These are phyloP conservation scores for Euwallacea fornicatus DNA, from an alignment of 1,140 invertebrate genomes.

Conservation along the genomic window DNA sequence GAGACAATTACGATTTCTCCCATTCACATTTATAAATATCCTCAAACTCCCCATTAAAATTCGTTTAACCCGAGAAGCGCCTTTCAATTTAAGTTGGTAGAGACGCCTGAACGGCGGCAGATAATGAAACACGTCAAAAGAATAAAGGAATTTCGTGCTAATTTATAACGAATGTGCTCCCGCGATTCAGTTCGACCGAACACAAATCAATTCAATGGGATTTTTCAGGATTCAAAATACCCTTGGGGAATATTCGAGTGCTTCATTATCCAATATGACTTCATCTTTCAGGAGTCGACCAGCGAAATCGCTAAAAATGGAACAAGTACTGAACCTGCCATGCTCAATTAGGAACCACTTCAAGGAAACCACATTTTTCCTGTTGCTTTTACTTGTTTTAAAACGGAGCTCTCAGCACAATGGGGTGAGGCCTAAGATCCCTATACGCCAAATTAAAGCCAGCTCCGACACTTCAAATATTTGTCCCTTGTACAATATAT, in stretches of 20 bases:
- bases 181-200: constrained; percentile 16
- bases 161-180: constrained; percentile 24
- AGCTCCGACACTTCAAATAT: neutral
- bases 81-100: constrained; percentile 17
- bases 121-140: constrained; percentile 28
- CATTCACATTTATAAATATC: constrained; percentile 11
- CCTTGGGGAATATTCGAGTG: neutral
- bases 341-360: neutral
- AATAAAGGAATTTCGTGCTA: constrained; percentile 23
- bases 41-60: constrained; percentile 20
- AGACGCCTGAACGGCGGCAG: constrained; percentile 14
- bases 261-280: neutral
- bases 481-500: neutral
- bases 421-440: neutral
- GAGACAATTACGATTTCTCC: neutral
- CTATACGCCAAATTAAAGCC: neutral
- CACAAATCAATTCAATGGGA: constrained; percentile 17
- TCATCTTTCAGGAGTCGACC: neutral
- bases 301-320: neutral
- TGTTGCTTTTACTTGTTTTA: neutral
- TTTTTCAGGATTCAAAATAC: neutral
- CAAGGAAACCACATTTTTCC: too few relatives aligned
- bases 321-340: neutral
- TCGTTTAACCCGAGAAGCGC: constrained; percentile 10
- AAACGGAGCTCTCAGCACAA: neutral